Evolutionary conservation across 2,113 vertebrate genomes (phyloP).

Genomic region (Lethenteron camtschaticum): DNA sequence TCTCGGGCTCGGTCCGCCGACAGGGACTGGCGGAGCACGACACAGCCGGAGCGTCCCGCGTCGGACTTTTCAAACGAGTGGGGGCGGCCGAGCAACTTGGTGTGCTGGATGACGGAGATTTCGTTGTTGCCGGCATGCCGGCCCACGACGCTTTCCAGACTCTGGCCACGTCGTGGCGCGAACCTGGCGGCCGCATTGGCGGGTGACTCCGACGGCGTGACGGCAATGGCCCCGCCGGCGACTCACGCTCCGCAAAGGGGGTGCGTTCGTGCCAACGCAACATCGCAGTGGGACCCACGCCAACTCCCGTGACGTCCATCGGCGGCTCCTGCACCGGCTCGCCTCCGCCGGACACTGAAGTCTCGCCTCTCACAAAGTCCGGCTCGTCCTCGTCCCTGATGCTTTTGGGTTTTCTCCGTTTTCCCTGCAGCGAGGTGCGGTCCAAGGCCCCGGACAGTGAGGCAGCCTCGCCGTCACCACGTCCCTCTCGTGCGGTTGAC

Average conservation of each 20-base stretch:
- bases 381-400: conserved; percentile 82
- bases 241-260: too few species aligned
- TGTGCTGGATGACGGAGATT: conserved; percentile 3
- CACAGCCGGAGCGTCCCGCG: not conserved
- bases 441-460: conserved; percentile 58
- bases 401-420: conserved; percentile 83
- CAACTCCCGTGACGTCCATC: too few species aligned
- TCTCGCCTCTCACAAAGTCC: conserved; percentile 32
- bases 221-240: too few species aligned
- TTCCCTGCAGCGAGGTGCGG: conserved; percentile 64
- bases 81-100: not conserved
- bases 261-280: too few species aligned
- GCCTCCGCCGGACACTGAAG: too few species aligned
- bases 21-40: not conserved
- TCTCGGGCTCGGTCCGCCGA: not conserved
- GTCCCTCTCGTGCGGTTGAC: too few species aligned
- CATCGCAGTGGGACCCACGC: too few species aligned
- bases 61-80: not conserved
- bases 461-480: conserved; percentile 46
- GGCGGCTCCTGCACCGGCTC: too few species aligned
- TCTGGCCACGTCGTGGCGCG: not conserved
- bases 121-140: not conserved
- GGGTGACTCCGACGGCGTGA: too few species aligned
- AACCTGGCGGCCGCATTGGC: not conserved
- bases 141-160: not conserved